Conservation (phyloP, 2,888 invertebrate genomes). For the Mythimna pallens region DNA sequence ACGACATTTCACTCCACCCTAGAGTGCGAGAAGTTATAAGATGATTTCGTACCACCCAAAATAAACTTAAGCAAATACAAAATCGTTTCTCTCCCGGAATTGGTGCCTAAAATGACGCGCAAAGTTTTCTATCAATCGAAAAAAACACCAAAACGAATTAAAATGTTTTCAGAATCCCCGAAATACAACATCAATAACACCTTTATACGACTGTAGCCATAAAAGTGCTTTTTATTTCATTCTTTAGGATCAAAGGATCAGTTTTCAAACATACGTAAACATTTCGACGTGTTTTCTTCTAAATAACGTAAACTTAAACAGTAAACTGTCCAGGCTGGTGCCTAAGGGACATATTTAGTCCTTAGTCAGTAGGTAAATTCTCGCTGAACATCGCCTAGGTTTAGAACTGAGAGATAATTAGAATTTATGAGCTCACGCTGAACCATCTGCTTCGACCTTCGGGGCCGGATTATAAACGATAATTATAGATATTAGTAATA, state of each 20-base stretch:
- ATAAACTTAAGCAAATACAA: too few species aligned
- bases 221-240: constrained; percentile 17
- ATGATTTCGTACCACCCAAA: too few species aligned
- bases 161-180: constrained; percentile 1
- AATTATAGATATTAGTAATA: constrained; percentile 49
- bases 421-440: constrained; percentile 42
- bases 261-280: constrained; percentile 11
- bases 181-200: constrained; percentile 12
- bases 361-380: constrained; percentile 36
- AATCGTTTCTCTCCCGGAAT: not conserved
- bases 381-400: constrained; percentile 16
- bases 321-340: constrained; percentile 6
- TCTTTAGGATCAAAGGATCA: constrained; percentile 6
- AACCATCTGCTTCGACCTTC: constrained; percentile 40
- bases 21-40: too few species aligned
- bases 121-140: not conserved
- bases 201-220: not conserved
- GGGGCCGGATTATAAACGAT: constrained; percentile 41
- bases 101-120: not conserved
- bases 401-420: constrained; percentile 41
- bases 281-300: constrained; percentile 11
- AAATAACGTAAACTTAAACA: constrained; percentile 16
- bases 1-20: too few species aligned
- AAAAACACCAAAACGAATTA: not conserved
- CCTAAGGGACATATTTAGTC: constrained; percentile 40